Evolutionary conservation across 2,888 invertebrate genomes (phyloP), one percentile per base, ranked within the genome.

Genomic region (Sminthurides aquaticus): DNA sequence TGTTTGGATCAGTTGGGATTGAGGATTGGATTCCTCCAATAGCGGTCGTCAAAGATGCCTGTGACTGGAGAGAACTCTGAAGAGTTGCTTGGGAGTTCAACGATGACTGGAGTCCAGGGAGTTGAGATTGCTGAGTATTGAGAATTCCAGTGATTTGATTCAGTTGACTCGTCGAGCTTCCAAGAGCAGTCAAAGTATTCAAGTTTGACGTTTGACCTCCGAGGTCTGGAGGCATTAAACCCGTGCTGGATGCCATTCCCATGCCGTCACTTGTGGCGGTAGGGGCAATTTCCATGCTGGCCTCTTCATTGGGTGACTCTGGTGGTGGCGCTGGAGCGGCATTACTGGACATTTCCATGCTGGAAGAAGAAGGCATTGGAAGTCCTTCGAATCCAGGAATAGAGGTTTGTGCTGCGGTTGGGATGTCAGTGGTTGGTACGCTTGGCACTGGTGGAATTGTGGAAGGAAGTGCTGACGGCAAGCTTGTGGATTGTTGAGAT

Each of bases 61-160:
- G 64, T n/a, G 63, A 63, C 20, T 57, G 63, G 34, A 60, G 22
- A 1, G 55, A 27, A 55, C 48, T 64, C 3, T 26, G 54, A 1
- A 60, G 8, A 24, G 59, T 65, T 26, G 25, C 3, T 29, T 60
- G 60, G 15, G 24, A 18, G 25, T 60, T 54, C n/a, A 59, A 25
- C 8, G 57, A 28, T 56, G 60, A 60, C 20, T 26, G 49, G 15
- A 56, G 11, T 11, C 28, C 65, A 20, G 60, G 65, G 2, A 60
- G 15, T 43, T 56, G 57, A 28, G 65, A 20, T 49, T 61, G 49
- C 56, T 62, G 62, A 55, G 18, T 55, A 18, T 29, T 43, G 43
- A 61, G 20, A 5, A 28, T 29, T 2, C 34, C 25, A 1, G 34
- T 34, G n/a, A 61, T 28, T 28, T 20, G 20, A 34, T 34, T 28